Evolutionary conservation across 2,888 invertebrate genomes (phyloP), one percentile per base, ranked within the genome.

Genomic region (Drosophila atripex): DNA sequence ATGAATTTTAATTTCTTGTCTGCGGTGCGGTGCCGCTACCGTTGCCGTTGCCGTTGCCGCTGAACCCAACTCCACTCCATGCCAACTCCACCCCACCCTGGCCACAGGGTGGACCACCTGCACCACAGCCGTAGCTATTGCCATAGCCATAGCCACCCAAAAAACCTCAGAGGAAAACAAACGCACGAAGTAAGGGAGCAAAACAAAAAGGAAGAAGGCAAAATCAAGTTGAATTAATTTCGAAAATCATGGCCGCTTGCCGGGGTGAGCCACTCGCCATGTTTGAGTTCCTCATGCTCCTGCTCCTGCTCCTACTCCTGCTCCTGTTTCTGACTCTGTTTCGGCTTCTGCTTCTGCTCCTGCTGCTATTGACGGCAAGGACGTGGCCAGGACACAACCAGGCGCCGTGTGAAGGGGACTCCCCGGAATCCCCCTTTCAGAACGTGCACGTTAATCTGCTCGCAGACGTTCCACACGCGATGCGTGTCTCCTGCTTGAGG

Each of bases 1-100:
- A 89, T 89, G 87, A 89, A 88, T 89, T 89, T 88, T 86, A 88
- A 88, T 88, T 88, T 89, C 86, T 88, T 79, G 75, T 82, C 79
- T 87, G 77, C 71, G 63, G 53, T 70, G 35, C 35, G 35, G 32
- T 32, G 11, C 32, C 11, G 32, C 3, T 28, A 9, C 28, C 21
- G 21, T 4, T 12, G 32, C 12, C 12, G 32, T 4, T 32, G 32
- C 32, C 12, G 32, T 7, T 35, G 71, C 73, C 57, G 21, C 30
- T 12, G 47, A 47, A 47, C 58, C 58, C 60, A 61, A 21, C 47
- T 23, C 46, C 18, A 46, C 30, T 38, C 45, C 30, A 14, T 50
- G 63, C 58, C 50, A n/a, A 16, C 25, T 30, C 45, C 14, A 16
- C n/a, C 5, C 21, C 43, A 50, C 52, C 43, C 21, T 9, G 2